A percentile compares a stretch with the other conserved stretches of the same genome.
Evolutionary conservation across 2,113 vertebrate genomes (phyloP).

Genomic region (Heloderma charlesbogerti): DNA sequence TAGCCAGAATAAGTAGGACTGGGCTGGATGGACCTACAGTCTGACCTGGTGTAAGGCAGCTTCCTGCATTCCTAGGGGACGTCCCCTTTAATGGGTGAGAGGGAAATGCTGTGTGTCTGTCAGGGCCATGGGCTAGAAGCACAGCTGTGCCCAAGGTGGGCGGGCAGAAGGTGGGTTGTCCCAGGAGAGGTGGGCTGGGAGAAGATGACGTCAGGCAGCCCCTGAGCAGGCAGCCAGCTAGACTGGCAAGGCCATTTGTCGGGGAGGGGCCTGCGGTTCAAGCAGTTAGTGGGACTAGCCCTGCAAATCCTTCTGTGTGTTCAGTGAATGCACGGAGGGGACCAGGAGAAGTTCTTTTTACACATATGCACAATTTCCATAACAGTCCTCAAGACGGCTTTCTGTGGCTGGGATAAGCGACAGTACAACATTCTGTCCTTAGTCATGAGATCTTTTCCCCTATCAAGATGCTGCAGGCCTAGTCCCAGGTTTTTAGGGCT

Average conservation of each 20-base stretch:
- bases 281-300: too few relatives aligned
- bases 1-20: neutral
- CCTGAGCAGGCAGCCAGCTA: neutral
- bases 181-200: neutral
- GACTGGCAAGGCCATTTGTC: too few relatives aligned
- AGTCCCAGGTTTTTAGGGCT: too few relatives aligned
- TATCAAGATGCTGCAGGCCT: too few relatives aligned
- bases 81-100: neutral
- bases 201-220: neutral
- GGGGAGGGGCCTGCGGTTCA: too few relatives aligned
- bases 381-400: too few relatives aligned
- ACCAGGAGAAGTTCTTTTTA: too few relatives aligned
- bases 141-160: neutral
- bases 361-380: too few relatives aligned
- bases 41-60: neutral
- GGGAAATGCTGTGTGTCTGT: neutral
- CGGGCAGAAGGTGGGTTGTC: neutral
- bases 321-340: neutral
- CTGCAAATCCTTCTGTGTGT: neutral
- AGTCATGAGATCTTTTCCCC: too few relatives aligned
- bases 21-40: neutral
- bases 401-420: too few relatives aligned
- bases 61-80: neutral
- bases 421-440: too few relatives aligned
- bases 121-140: neutral